Base-by-base conservation (phyloP, 2,113 vertebrate genomes). In the Ibidorhyncha struthersii region DNA sequence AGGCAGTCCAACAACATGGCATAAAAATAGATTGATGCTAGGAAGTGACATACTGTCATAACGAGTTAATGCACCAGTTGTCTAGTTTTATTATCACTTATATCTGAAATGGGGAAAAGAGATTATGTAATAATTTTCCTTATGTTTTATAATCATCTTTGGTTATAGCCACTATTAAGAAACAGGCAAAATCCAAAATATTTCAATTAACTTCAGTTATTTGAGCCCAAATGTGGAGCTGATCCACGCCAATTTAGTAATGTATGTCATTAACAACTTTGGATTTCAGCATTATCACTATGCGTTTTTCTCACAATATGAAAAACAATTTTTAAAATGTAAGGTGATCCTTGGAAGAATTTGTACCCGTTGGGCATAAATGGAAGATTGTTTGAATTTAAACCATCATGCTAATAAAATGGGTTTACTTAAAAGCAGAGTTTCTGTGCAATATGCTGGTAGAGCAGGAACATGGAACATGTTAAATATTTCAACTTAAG, bases 21-120 rank as follows among this genome's bases (percentile, higher is more conserved):
- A 90, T 73, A 96, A 94, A 97, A 92, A 74, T 86, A 91, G 94
- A 89, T 67, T 65, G 58, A 84, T 82, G 49, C 82, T 74, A 67
- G 89, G 81, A 89, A 91, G 89, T 94, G 90, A 76, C 80, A 78
- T 50, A 34, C 83, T 88, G 73, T 96, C 82, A 76, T 90, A 91
- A 85, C 47, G 23, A 65, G 70, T 94, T 92, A 92, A 45, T 56
- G 50, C 65, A 66, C 45, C 41, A 40, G 4, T 76, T 82, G 73
- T 72, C 85, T 74, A 26, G 26, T 79, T 86, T 52, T 88, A 38
- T 65, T 87, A 86, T 82, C 36, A 45, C 20, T 88, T 83, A 50
- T 58, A 66, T 88, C 30, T 50, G 55, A 94, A 82, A 90, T 25
- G 14, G 11, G 10, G 23, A 5, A 81, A 92, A 40, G 40, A 70